phyloP scores from a whole-genome alignment of 2,797 vertebrate genomes.

The Scarus forsteni region DNA sequence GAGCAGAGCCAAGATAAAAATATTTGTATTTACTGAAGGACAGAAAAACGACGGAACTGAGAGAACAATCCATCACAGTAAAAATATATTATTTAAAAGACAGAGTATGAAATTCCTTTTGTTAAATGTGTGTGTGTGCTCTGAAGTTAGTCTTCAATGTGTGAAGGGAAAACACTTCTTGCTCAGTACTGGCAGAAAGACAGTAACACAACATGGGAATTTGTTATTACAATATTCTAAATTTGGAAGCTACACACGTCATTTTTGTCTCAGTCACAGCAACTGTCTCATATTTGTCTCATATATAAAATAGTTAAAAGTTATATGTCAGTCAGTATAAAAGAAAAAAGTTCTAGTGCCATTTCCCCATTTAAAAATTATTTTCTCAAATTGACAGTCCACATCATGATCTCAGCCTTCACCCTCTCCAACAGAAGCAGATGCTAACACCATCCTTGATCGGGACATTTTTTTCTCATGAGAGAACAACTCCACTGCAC shows the following conservation, averaged over 20 bases:
- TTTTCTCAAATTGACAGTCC: slow-evolving; percentile 18
- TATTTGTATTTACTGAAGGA: too few relatives aligned
- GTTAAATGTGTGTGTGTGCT: neutral
- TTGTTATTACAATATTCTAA: neutral
- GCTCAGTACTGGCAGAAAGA: slow-evolving; percentile 2
- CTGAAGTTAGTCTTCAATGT: neutral
- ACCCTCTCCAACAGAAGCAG: slow-evolving; percentile 42
- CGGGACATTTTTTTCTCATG: slow-evolving; percentile 38
- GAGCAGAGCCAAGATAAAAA: too few relatives aligned
- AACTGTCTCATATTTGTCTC: neutral
- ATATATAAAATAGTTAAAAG: too few relatives aligned
- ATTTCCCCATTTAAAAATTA: neutral
- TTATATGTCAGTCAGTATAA: neutral
- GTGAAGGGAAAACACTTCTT: neutral
- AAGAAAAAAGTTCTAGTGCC: neutral
- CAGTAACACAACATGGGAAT: neutral
- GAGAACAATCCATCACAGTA: too few relatives aligned
- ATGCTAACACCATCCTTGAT: slow-evolving; percentile 43
- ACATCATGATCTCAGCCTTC: slow-evolving; percentile 29
- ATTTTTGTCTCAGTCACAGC: slow-evolving; percentile 3
- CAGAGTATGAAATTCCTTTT: too few relatives aligned
- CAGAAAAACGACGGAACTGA: too few relatives aligned
- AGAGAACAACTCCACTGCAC: slow-evolving; percentile 32
- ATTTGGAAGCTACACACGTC: neutral
- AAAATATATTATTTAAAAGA: too few relatives aligned